Evolutionary conservation across 2,113 vertebrate genomes (phyloP).

Genomic region (Eonycteris spelaea): DNA sequence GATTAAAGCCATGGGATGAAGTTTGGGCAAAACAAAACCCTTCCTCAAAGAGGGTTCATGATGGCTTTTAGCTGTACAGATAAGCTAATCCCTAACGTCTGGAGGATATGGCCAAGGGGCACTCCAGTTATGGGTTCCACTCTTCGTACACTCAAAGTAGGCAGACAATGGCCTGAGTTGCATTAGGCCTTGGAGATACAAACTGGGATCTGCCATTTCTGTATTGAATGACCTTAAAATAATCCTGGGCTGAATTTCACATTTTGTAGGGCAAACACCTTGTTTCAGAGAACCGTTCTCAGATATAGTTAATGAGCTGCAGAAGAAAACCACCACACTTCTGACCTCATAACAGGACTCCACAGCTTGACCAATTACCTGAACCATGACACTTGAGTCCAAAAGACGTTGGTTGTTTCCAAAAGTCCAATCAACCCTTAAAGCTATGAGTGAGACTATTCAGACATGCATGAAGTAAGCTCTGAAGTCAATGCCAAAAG

Average conservation of each 20-base stretch:
- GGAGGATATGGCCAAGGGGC: background rate
- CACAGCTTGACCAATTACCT: constrained; percentile 47
- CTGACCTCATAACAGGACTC: background rate
- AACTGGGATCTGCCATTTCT: background rate
- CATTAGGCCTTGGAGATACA: background rate
- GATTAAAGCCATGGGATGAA: constrained; percentile 42
- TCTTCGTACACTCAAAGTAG: background rate
- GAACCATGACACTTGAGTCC: constrained; percentile 11
- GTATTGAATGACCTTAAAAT: constrained; percentile 12
- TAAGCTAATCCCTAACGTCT: constrained; percentile 23
- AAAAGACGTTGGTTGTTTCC: constrained; percentile 44
- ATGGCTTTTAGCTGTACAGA: background rate
- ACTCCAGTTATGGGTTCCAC: background rate
- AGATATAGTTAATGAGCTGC: background rate
- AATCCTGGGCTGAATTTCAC: background rate
- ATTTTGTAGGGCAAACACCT: background rate
- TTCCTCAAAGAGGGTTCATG: constrained; percentile 18
- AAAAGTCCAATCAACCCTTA: constrained; percentile 47
- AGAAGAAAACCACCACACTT: background rate
- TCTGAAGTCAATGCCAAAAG: constrained; percentile 59
- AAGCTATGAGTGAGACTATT: constrained; percentile 51
- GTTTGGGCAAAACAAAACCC: constrained; percentile 51
- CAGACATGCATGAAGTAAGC: constrained; percentile 41
- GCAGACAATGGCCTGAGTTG: background rate
- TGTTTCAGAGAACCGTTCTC: background rate